phyloP scores from a whole-genome alignment of 2,113 vertebrate species.

The Epinephelus lanceolatus region DNA sequence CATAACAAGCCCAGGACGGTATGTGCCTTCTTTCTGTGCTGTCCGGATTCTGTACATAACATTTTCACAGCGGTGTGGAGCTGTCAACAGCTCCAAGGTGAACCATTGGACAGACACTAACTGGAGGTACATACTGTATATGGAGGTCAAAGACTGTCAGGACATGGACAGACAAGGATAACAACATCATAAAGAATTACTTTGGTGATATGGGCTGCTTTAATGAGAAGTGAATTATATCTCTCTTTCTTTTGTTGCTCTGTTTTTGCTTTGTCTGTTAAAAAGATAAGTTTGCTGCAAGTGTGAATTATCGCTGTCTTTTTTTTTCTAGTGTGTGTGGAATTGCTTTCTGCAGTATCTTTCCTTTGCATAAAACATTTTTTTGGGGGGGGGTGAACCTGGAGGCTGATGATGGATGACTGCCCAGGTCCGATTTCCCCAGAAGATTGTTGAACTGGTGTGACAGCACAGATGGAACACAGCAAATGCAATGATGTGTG shows the following conservation, averaged over 20 bases:
- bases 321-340: background rate
- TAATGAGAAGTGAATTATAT: conserved; percentile 5
- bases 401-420: conserved; percentile 46
- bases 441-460: conserved; percentile 9
- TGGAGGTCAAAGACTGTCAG: conserved; percentile 47
- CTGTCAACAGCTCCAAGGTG: conserved; percentile 54
- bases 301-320: conserved; percentile 3
- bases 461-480: conserved; percentile 49
- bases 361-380: conserved; percentile 51
- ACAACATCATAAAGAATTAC: background rate
- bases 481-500: conserved; percentile 43
- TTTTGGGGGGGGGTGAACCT: background rate
- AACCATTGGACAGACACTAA: conserved; percentile 45
- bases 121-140: conserved; percentile 6
- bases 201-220: background rate
- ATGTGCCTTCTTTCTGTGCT: conserved; percentile 11
- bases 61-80: conserved; percentile 35
- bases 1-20: conserved; percentile 36
- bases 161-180: conserved; percentile 9
- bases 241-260: background rate
- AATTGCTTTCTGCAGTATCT: conserved; percentile 34
- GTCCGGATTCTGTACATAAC: conserved; percentile 31
- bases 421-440: conserved; percentile 11
- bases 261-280: conserved; percentile 30
- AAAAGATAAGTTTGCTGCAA: conserved; percentile 13